Evolutionary conservation across 2,797 vertebrate genomes (phyloP).

Genomic region (Antrozous pallidus): DNA sequence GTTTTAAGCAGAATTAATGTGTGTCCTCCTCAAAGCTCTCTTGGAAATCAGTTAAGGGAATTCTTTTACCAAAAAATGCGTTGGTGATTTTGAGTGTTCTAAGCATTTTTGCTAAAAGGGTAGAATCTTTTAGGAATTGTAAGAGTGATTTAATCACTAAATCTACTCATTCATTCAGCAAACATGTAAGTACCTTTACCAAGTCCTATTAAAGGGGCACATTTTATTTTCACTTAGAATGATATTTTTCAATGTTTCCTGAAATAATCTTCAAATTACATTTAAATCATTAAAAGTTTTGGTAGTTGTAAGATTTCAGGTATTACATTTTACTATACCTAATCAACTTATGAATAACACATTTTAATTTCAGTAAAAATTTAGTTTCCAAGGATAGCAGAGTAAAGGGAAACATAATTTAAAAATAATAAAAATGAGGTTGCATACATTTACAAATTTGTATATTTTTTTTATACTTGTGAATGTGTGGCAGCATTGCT

Average conservation of each 20-base stretch:
- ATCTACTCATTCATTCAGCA: neutral
- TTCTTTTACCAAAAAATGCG: neutral
- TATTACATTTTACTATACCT: constrained; percentile 10
- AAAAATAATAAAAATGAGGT: constrained; percentile 8
- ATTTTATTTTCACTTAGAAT: constrained; percentile 48
- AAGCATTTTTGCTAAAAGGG: neutral
- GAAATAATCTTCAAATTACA: neutral
- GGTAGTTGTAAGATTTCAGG: neutral
- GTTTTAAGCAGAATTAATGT: neutral
- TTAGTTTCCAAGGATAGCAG: neutral
- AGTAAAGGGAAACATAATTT: constrained; percentile 20
- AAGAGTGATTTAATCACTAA: neutral
- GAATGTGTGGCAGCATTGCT: neutral
- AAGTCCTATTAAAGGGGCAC: neutral
- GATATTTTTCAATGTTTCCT: constrained; percentile 30
- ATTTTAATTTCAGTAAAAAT: constrained; percentile 15
- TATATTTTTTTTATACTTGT: constrained; percentile 27
- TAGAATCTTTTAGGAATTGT: neutral
- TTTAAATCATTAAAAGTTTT: constrained; percentile 41
- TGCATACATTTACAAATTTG: neutral
- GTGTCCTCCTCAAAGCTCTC: neutral
- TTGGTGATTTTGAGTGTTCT: neutral
- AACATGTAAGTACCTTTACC: neutral
- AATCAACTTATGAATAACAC: constrained; percentile 13
- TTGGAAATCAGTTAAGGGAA: neutral